Conservation (phyloP, 2,888 invertebrate species). For the Dolichopus griseipennis region DNA sequence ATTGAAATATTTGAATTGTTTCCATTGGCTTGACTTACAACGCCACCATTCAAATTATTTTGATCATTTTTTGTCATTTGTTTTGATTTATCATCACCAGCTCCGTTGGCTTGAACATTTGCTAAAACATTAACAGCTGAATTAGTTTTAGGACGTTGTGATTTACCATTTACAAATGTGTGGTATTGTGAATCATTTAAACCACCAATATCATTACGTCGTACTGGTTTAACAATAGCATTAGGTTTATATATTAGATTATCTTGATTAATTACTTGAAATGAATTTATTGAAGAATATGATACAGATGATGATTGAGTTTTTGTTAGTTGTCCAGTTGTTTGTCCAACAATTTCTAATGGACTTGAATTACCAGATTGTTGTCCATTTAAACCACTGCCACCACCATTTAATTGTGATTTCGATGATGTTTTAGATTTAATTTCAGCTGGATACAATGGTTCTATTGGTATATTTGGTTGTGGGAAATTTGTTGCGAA, state of each 20-base stretch:
- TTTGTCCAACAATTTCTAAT: constrained; percentile 19
- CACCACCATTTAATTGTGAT: constrained; percentile 4
- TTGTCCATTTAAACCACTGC: not conserved
- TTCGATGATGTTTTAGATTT: not conserved
- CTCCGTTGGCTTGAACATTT: not conserved
- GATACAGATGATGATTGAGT: constrained; percentile 17
- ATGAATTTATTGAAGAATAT: constrained; percentile 22
- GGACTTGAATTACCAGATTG: constrained; percentile 2
- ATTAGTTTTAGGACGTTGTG: not conserved
- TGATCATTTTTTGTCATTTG: not conserved
- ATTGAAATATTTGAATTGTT: not conserved
- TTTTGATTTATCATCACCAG: not conserved
- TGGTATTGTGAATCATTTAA: constrained; percentile 20
- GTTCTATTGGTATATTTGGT: not conserved
- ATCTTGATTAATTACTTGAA: constrained; percentile 30
- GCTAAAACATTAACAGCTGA: not conserved
- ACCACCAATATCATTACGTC: constrained; percentile 35
- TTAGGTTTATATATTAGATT: constrained; percentile 43
- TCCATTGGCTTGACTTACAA: not conserved
- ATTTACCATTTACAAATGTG: not conserved
- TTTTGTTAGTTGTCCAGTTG: constrained; percentile 27
- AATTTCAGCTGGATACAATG: not conserved
- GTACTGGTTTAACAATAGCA: constrained; percentile 49
- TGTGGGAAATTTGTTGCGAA: not conserved
- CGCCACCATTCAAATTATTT: not conserved